phyloP scores from a whole-genome alignment of 1,140 invertebrate species.

The honey bee (Apis mellifera) region DNA sequence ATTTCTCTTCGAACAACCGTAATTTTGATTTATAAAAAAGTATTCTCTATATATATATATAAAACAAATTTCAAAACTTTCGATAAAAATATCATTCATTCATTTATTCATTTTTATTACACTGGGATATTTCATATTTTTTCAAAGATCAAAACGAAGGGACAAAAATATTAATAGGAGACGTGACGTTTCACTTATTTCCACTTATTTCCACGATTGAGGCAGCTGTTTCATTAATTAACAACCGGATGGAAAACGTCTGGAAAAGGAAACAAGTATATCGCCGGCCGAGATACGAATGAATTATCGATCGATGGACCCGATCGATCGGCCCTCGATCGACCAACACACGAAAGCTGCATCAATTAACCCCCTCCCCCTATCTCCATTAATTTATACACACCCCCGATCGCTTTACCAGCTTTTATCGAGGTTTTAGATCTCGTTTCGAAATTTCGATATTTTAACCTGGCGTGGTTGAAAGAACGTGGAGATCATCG shows the following conservation, averaged over 20 bases:
- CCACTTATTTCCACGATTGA: constrained; percentile 8
- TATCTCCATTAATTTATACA: constrained; percentile 32
- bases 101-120: background rate
- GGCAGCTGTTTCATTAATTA: constrained; percentile 52
- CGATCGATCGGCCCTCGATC: background rate
- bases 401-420: background rate
- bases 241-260: constrained; percentile 15
- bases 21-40: no score
- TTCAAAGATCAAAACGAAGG: background rate
- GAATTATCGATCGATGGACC: constrained; percentile 10
- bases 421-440: background rate
- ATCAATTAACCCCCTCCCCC: constrained; percentile 52
- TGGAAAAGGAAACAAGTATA: background rate
- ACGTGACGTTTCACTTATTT: background rate
- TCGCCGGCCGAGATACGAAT: background rate
- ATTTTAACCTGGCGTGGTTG: background rate
- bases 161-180: background rate
- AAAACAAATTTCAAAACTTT: no score
- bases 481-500: background rate
- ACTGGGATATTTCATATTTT: background rate
- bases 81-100: no score
- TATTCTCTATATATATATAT: no score
- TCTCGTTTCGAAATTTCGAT: background rate
- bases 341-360: background rate
- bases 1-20: no score